Conservation (phyloP, 1,140 invertebrate species). For the Anastrepha ludens region DNA sequence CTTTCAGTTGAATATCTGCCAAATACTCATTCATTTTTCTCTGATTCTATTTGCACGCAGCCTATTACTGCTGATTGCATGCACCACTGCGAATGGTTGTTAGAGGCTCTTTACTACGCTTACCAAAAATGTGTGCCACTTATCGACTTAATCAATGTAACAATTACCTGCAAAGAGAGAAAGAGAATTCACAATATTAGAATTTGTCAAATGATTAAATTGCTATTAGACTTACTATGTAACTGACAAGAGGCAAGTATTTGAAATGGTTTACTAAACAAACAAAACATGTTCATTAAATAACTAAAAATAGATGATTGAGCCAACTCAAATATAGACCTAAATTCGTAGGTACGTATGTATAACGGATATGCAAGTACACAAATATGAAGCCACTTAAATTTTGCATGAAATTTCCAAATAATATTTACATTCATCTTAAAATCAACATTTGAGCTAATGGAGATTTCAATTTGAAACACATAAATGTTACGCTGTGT, state of each 20-base stretch:
- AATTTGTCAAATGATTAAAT: neutral
- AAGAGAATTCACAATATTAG: neutral
- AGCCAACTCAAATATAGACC: too few relatives aligned
- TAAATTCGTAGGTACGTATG: too few relatives aligned
- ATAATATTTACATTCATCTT: constrained; percentile 14
- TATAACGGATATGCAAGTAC: too few relatives aligned
- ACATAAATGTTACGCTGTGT: neutral
- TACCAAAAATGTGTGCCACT: too few relatives aligned
- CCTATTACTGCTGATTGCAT: too few relatives aligned
- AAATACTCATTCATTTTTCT: too few relatives aligned
- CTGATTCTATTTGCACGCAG: too few relatives aligned
- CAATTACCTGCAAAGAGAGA: neutral
- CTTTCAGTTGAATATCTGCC: too few relatives aligned
- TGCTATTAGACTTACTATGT: neutral
- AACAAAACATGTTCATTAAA: neutral
- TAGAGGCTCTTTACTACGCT: too few relatives aligned
- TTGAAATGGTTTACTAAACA: neutral
- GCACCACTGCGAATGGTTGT: too few relatives aligned
- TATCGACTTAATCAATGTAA: neutral
- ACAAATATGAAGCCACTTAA: neutral
- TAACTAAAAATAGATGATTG: neutral
- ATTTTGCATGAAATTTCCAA: neutral
- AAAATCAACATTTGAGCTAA: neutral
- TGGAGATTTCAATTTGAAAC: neutral
- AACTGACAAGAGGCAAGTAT: neutral